phyloP scores from a whole-genome alignment of 2,113 vertebrate genomes.

The Alosa alosa region DNA sequence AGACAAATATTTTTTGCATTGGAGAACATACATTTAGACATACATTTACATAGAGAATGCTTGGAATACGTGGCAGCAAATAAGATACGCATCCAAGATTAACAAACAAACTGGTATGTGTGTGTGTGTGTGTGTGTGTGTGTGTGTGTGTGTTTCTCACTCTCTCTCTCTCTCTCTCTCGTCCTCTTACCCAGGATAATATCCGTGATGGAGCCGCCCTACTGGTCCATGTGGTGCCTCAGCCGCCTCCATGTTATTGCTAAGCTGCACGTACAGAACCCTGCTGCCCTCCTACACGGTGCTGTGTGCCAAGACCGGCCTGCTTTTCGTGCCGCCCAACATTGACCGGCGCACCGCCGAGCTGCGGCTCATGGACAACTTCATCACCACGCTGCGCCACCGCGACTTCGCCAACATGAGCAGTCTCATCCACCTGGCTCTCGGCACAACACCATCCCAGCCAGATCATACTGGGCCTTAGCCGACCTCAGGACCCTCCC shows the following conservation, averaged over 20 bases:
- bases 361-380: slow-evolving; percentile 81
- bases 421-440: slow-evolving; percentile 78
- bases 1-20: no score
- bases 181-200: slow-evolving; percentile 38
- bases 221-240: slow-evolving; percentile 44
- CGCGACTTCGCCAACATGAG: slow-evolving; percentile 83
- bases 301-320: slow-evolving; percentile 79
- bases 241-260: slow-evolving; percentile 66
- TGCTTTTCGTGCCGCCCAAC: slow-evolving; percentile 79
- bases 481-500: slow-evolving; percentile 78
- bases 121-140: no score
- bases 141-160: neutral
- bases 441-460: slow-evolving; percentile 82
- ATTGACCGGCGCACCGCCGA: slow-evolving; percentile 80
- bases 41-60: no score
- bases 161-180: no score
- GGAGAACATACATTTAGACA: no score
- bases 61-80: no score
- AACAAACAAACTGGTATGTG: no score
- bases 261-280: slow-evolving; percentile 81
- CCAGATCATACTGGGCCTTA: slow-evolving; percentile 78
- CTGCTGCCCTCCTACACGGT: slow-evolving; percentile 80
- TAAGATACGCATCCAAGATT: no score
- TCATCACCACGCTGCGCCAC: slow-evolving; percentile 78
- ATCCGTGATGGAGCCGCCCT: slow-evolving; percentile 56